Conservation (phyloP, 2,888 invertebrate species). For the Rhagophthalmus giganteus region DNA sequence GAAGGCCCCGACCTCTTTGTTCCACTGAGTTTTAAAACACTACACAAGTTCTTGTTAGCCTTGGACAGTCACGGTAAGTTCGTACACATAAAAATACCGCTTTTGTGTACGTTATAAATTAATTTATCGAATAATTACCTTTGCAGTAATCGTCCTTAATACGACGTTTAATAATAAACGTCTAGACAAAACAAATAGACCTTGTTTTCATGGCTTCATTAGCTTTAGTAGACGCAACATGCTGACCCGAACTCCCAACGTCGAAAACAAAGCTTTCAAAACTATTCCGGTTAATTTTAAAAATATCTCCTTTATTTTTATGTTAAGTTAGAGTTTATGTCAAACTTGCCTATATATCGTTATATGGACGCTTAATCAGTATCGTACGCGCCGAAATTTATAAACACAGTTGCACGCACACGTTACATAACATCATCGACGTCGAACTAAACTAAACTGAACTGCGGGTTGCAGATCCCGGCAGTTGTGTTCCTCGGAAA, state of each 20-base stretch:
- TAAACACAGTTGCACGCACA: conserved; percentile 6
- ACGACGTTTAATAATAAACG: too few species aligned
- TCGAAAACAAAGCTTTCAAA: conserved; percentile 1
- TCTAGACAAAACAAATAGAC: too few species aligned
- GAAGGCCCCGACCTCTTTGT: conserved; percentile 25
- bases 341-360: too few species aligned
- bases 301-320: too few species aligned
- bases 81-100: conserved; percentile 9
- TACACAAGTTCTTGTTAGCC: conserved; percentile 31
- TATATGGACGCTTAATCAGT: too few species aligned
- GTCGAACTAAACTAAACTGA: conserved; percentile 29
- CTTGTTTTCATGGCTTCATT: too few species aligned
- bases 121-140: too few species aligned
- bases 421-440: conserved; percentile 10
- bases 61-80: conserved; percentile 27
- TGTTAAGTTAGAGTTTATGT: too few species aligned
- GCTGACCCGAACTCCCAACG: conserved; percentile 3
- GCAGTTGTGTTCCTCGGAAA: conserved; percentile 17
- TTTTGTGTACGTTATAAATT: too few species aligned
- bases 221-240: conserved; percentile 2
- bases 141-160: too few species aligned
- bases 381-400: conserved; percentile 27
- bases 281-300: too few species aligned
- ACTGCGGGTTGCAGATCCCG: conserved; percentile 34
- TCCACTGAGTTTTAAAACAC: conserved; percentile 27